A percentile compares a stretch with the other conserved stretches of the same genome.
Evolutionary conservation across 1,140 invertebrate genomes (phyloP).

Genomic region (Panonychus citri): DNA sequence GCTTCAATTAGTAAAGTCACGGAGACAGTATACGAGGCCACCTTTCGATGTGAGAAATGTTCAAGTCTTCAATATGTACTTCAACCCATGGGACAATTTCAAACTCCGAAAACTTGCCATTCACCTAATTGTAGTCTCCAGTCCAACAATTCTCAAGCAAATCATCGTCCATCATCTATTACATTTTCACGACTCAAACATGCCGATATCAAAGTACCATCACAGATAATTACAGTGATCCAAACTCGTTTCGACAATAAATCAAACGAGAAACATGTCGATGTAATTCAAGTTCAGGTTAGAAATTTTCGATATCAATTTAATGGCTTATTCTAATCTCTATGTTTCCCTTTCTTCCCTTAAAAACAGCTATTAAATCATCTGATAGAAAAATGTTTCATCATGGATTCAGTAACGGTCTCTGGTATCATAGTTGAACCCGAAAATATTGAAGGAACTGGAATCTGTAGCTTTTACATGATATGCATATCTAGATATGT

Average conservation of each 20-base stretch:
- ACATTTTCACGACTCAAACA: background rate
- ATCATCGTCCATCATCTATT: no score
- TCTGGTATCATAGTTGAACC: background rate
- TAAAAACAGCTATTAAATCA: background rate
- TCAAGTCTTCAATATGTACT: background rate
- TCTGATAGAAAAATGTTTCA: background rate
- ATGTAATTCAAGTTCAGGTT: background rate
- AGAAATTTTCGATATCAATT: no score
- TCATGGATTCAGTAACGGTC: background rate
- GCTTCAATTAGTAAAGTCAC: background rate
- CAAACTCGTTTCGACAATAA: background rate
- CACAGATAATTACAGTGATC: background rate
- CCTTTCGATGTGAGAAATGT: background rate
- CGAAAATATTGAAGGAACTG: background rate
- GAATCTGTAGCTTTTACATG: background rate
- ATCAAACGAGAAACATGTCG: background rate
- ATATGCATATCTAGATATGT: no score
- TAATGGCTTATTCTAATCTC: no score
- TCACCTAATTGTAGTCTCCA: background rate
- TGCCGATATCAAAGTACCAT: background rate
- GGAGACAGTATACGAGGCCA: background rate
- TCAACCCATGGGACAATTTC: background rate
- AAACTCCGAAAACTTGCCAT: background rate
- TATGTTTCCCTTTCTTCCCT: no score
- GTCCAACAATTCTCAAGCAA: background rate